Evolutionary conservation across 2,888 invertebrate species (phyloP), one percentile per base, ranked within the genome.

Genomic region (Epinotia bilunana): DNA sequence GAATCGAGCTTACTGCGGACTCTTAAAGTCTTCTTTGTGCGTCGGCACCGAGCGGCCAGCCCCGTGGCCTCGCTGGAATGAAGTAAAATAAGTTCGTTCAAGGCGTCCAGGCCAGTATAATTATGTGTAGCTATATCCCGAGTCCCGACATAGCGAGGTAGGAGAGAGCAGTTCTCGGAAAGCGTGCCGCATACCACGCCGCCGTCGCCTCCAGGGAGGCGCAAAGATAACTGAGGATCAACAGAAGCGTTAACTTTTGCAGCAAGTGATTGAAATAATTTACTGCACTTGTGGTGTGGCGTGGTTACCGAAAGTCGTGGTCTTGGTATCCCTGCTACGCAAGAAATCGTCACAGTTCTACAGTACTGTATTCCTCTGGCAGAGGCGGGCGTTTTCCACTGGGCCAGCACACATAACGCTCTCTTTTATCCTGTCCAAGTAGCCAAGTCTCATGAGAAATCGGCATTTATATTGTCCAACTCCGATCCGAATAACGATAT

Each of bases 181-280:
- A 93, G 90, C 90, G 88, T 91, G 88, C 91, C 90, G 92, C 93
- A 93, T 93, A 90, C 93, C 93, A 78, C 86, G 84, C 83, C 81
- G 81, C 80, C 79, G 82, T 80, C 77, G 86, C 86, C 80, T 92
- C 92, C 92, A 92, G 92, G 80, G 80, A 77, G 20, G 78, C 78
- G 79, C 89, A 89, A 87, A 91, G 89, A 88, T 79, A 82, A 83
- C 79, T 60, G 73, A 65, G 75, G 77, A 79, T 72, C 70, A 77
- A 74, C 81, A 79, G 72, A 76, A 43, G 46, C 18, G 60, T 63
- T 28, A 57, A 64, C 46, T 39, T 11, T n/a, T 53, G 33, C 18
- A 3, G 13, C 20, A 39, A 67, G 63, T 63, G 20, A 53, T 53
- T n/a, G 1, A 39, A 39, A 53, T 6, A 2, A 7, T 5, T 16